Evolutionary conservation across 2,113 vertebrate species (phyloP), one percentile per base, ranked within the genome.

Genomic region (Electrona antarctica): DNA sequence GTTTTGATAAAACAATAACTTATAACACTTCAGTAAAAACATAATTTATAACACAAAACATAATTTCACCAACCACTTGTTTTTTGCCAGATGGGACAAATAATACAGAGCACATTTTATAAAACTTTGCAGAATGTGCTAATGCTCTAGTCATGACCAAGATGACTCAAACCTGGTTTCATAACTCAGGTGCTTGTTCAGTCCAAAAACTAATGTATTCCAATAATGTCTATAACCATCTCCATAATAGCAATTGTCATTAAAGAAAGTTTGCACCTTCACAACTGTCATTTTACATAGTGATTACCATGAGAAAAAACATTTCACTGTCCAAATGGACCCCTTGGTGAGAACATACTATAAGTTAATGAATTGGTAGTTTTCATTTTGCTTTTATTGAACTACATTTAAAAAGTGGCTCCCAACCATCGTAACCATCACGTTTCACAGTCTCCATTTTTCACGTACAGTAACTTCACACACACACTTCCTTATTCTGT

Each of bases 1-100:
- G 21, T 57, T 69, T 69, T 71, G 2, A 52, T 80, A 48, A 78
- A 54, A 58, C 7, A 21, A 21, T 68, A 15, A 56, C 10, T 71
- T 54, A 4, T 12, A 21, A 21, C 21, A 21, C 21, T 21, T 76
- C 10, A 21, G 21, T 21, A 67, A 48, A 78, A 54, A 58, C 7
- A 7, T 29, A 68, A n/a, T 52, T 13, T 54, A 14, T 12, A 54
- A 12, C 52, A 54, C 52, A 13, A 9, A 52, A 9, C 51, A 9
- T 3, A 12, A 52, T 13, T 12, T 52, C 10, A 4, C 51, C n/a
- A 54, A n/a, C 12, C 52, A 54, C n/a, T 54, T 12, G 12, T 54
- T 54, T 12, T 3, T 6, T n/a, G 52, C 33, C 33, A 41, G 33
- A 41, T 41, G 29, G 2, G 29, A 33, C 29, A n/a, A n/a, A n/a